phyloP scores from a whole-genome alignment of 64 coral and sea anemone species.

The Montipora foliosa region DNA sequence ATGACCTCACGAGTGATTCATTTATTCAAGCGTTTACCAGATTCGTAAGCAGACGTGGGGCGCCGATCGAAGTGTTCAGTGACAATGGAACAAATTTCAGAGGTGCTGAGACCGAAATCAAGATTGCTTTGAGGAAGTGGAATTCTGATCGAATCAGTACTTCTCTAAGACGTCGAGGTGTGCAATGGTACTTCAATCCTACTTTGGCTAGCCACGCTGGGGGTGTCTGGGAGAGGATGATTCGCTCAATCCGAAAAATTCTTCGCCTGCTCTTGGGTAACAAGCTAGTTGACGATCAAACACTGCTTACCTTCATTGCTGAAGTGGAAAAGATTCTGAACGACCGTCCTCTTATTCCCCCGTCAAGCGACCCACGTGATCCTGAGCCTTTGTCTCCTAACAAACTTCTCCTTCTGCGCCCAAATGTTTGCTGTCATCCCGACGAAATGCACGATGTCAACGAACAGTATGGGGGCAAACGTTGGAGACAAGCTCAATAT shows the following conservation, averaged over 20 bases:
- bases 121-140: neutral
- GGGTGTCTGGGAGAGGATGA: conserved; percentile 3
- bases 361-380: conserved; percentile 6
- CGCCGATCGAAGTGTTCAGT: too few relatives aligned
- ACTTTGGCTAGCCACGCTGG: too few relatives aligned
- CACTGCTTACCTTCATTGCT: neutral
- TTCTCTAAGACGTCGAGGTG: too few relatives aligned
- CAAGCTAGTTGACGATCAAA: conserved; percentile 26
- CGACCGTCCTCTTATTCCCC: neutral
- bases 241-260: conserved; percentile 29
- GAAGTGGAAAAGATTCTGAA: conserved; percentile 45
- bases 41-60: too few relatives aligned
- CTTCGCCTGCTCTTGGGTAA: neutral
- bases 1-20: conserved; percentile 9
- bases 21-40: conserved; percentile 1
- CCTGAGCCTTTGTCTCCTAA: conserved; percentile 10
- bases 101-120: too few relatives aligned
- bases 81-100: too few relatives aligned
- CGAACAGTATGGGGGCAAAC: neutral
- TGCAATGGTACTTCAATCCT: too few relatives aligned
- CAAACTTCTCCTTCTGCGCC: neutral
- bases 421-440: neutral
- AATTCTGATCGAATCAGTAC: too few relatives aligned
- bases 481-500: neutral
- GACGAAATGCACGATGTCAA: neutral